Evolutionary conservation across 2,113 vertebrate genomes (phyloP).

Genomic region (Corythaixoides concolor): DNA sequence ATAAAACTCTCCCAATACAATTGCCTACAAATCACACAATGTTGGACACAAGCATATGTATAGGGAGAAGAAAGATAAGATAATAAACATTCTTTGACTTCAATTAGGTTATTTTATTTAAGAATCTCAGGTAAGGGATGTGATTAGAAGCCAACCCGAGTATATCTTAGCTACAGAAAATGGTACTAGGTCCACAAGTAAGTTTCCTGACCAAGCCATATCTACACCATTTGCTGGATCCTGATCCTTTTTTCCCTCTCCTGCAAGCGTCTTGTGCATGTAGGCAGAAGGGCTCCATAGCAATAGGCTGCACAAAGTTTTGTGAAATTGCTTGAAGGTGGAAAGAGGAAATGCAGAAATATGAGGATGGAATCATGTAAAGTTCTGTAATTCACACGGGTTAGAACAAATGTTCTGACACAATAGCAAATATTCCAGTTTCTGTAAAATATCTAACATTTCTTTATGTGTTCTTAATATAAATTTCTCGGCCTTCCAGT

Average conservation of each 20-base stretch:
- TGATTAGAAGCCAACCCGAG: not conserved
- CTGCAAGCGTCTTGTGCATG: not conserved
- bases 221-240: not conserved
- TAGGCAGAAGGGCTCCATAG: not conserved
- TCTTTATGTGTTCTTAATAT: not conserved
- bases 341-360: not conserved
- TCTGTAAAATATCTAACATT: not conserved
- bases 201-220: not conserved
- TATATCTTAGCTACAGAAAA: not conserved
- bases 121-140: not conserved
- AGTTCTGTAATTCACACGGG: not conserved
- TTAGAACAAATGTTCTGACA: not conserved
- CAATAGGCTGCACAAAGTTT: not conserved
- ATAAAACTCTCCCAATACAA: not conserved
- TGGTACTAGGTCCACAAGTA: not conserved
- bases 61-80: not conserved
- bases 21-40: not conserved
- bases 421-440: not conserved
- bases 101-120: not conserved
- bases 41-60: not conserved
- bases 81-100: not conserved
- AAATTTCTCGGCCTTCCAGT: not conserved
- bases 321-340: not conserved
- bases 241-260: not conserved
- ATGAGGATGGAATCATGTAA: not conserved